phyloP scores from a whole-genome alignment of 1,140 invertebrate genomes.

The Drosophila bifasciata region DNA sequence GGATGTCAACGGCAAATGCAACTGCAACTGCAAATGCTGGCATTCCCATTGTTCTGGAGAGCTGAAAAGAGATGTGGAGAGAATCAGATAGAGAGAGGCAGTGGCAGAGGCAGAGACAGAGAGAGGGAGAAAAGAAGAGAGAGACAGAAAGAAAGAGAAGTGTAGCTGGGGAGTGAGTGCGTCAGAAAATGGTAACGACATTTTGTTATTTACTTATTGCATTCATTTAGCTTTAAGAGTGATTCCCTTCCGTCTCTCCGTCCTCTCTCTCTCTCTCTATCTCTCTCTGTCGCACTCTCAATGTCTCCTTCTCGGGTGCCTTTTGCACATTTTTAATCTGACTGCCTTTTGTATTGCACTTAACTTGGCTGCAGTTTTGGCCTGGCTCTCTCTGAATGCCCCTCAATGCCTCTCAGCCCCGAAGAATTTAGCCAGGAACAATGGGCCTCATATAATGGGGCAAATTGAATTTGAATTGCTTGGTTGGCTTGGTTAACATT shows the following conservation, averaged over 20 bases:
- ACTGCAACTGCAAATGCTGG: constrained; percentile 58
- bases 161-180: constrained; percentile 37
- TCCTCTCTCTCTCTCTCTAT: constrained; percentile 7
- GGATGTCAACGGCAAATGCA: constrained; percentile 59
- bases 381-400: constrained; percentile 6
- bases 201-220: constrained; percentile 83
- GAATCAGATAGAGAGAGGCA: constrained; percentile 17
- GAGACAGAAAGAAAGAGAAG: background rate
- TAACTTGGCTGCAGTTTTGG: constrained; percentile 70
- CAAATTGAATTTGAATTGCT: constrained; percentile 84
- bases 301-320: constrained; percentile 31
- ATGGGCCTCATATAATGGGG: constrained; percentile 78
- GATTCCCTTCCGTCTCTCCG: background rate
- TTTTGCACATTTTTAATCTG: constrained; percentile 79
- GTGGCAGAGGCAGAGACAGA: background rate
- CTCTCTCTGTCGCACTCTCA: background rate
- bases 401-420: constrained; percentile 37
- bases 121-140: background rate
- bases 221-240: constrained; percentile 76
- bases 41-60: constrained; percentile 56
- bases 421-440: constrained; percentile 72
- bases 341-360: constrained; percentile 76
- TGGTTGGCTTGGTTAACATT: constrained; percentile 58
- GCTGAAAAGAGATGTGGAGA: constrained; percentile 25
- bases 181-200: constrained; percentile 82